These are phyloP conservation scores for Epinephelus coioides DNA, from an alignment of 2,797 vertebrate genomes.

Conservation along the genomic window DNA sequence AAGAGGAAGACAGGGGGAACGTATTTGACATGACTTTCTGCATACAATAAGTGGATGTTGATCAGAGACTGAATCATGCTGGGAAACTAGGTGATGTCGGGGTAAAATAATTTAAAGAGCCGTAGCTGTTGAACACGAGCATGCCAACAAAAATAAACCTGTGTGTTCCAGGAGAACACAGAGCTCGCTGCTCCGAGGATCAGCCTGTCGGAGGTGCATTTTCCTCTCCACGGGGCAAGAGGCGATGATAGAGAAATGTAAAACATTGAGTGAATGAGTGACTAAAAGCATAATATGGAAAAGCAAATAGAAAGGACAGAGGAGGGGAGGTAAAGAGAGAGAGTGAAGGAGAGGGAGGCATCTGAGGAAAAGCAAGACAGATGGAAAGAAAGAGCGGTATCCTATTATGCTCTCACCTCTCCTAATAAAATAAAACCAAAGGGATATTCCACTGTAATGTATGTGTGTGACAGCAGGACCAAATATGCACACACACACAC, in stretches of 20 bases:
- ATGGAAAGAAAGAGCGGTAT: neutral
- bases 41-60: neutral
- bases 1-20: neutral
- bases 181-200: neutral
- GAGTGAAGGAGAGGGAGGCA: neutral
- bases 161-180: slow-evolving; percentile 10
- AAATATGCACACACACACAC: neutral
- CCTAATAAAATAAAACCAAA: slow-evolving; percentile 3
- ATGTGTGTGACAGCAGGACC: neutral
- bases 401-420: neutral
- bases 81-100: neutral
- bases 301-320: slow-evolving; percentile 8
- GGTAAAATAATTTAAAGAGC: neutral
- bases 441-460: neutral
- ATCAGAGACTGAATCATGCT: slow-evolving; percentile 8
- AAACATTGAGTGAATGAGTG: slow-evolving; percentile 21
- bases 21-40: slow-evolving; percentile 1
- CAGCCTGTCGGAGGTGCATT: slow-evolving; percentile 18
- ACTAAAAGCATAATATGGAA: slow-evolving; percentile 16
- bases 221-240: neutral
- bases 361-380: slow-evolving; percentile 7
- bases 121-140: neutral
- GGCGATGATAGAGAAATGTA: slow-evolving; percentile 45
- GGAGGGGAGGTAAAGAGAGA: neutral
- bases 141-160: slow-evolving; percentile 4